A percentile compares a stretch with the other conserved stretches of the same genome.
Conservation (phyloP, 2,888 invertebrate genomes). For the Camponotus fellah region DNA sequence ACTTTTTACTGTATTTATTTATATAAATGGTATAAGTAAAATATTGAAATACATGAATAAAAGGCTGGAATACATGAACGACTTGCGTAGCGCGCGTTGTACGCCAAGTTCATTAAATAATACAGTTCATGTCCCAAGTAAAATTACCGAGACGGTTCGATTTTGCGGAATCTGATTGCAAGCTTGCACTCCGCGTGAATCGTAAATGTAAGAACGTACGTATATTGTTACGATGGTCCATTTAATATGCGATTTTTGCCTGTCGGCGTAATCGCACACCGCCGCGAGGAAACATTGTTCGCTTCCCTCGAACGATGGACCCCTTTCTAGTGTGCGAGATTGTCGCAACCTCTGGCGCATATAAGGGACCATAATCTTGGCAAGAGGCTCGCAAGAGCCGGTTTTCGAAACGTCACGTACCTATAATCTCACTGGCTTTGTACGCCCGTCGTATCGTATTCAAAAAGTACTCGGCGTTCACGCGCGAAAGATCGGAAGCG, state of each 20-base stretch:
- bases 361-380: constrained; percentile 52
- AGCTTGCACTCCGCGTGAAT: not conserved
- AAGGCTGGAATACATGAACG: not conserved
- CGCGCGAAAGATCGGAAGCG: constrained; percentile 66
- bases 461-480: constrained; percentile 29
- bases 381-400: constrained; percentile 42
- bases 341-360: constrained; percentile 50
- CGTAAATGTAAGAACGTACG: constrained; percentile 30
- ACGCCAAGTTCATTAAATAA: constrained; percentile 37
- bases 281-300: constrained; percentile 39
- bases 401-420: constrained; percentile 55
- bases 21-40: not conserved
- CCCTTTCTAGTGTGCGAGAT: constrained; percentile 36
- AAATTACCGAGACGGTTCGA: constrained; percentile 20
- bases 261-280: constrained; percentile 34
- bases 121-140: not conserved
- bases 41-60: not conserved
- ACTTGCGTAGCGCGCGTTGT: not conserved
- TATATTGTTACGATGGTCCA: constrained; percentile 41
- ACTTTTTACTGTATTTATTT: not conserved
- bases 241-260: constrained; percentile 29
- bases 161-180: constrained; percentile 27
- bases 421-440: constrained; percentile 62
- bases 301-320: constrained; percentile 20
- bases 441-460: constrained; percentile 50